These are phyloP conservation scores for Acridotheres tristis DNA, from an alignment of 2,797 vertebrate species.

Conservation along the genomic window DNA sequence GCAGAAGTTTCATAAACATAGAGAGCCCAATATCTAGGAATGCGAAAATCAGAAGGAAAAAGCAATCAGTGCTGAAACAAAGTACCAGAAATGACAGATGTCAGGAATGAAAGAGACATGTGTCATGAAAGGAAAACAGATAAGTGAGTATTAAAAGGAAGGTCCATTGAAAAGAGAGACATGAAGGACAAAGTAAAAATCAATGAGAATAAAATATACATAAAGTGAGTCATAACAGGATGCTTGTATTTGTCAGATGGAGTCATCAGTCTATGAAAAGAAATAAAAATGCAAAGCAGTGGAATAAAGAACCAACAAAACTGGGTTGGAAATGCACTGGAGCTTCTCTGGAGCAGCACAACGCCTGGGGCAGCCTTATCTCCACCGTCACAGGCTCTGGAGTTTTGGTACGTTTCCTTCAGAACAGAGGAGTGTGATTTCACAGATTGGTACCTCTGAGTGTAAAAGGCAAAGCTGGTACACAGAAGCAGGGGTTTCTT, in stretches of 20 bases:
- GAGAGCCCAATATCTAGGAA: neutral
- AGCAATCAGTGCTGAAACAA: neutral
- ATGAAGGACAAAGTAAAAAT: constrained; percentile 14
- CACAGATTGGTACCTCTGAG: neutral
- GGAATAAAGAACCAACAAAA: neutral
- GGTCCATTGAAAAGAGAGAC: neutral
- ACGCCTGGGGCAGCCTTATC: neutral
- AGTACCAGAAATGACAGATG: neutral
- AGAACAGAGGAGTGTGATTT: rapidly evolving
- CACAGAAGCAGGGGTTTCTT: neutral
- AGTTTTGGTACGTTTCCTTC: neutral
- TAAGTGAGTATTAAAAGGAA: neutral
- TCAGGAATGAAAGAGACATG: neutral
- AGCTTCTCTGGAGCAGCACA: neutral
- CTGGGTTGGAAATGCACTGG: neutral
- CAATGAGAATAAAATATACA: constrained; percentile 24
- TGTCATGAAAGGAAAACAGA: neutral
- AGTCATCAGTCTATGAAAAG: neutral
- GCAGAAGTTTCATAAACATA: rapidly evolving
- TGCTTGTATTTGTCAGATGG: neutral
- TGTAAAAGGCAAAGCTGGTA: neutral
- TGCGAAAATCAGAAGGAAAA: neutral
- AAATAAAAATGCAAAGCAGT: neutral
- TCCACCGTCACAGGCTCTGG: rapidly evolving
- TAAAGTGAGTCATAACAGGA: neutral